Percentiles rank a stretch among this genome's conserved stretches.
Evolutionary conservation across 2,113 vertebrate genomes (phyloP).

Genomic region (Sceloporus tristichus): DNA sequence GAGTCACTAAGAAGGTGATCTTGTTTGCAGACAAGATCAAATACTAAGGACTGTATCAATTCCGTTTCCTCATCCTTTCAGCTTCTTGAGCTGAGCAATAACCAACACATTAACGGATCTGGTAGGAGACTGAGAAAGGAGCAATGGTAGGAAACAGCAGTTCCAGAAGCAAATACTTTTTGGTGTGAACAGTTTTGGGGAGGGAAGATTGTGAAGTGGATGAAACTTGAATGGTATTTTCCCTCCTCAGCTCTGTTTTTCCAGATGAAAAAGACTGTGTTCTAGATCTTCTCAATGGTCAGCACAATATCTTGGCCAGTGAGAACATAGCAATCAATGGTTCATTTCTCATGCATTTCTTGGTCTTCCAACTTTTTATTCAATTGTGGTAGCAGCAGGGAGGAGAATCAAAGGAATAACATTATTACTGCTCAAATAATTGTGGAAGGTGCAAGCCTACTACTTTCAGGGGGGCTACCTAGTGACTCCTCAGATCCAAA

Average conservation of each 20-base stretch:
- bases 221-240: background rate
- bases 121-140: background rate
- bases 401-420: background rate
- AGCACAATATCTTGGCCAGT: background rate
- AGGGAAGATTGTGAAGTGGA: background rate
- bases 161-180: background rate
- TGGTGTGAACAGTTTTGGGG: background rate
- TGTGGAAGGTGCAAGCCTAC: no score
- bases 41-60: background rate
- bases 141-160: background rate
- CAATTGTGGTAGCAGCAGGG: background rate
- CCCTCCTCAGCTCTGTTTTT: background rate
- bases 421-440: background rate
- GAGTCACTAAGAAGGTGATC: background rate
- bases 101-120: background rate
- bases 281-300: no score
- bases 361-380: background rate
- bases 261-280: background rate
- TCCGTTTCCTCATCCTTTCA: background rate
- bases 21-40: background rate
- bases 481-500: background rate
- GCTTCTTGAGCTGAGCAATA: background rate
- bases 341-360: background rate
- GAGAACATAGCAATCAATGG: background rate
- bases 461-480: background rate